Evolutionary conservation across 2,113 vertebrate genomes (phyloP).

Genomic region (Megalops atlanticus): DNA sequence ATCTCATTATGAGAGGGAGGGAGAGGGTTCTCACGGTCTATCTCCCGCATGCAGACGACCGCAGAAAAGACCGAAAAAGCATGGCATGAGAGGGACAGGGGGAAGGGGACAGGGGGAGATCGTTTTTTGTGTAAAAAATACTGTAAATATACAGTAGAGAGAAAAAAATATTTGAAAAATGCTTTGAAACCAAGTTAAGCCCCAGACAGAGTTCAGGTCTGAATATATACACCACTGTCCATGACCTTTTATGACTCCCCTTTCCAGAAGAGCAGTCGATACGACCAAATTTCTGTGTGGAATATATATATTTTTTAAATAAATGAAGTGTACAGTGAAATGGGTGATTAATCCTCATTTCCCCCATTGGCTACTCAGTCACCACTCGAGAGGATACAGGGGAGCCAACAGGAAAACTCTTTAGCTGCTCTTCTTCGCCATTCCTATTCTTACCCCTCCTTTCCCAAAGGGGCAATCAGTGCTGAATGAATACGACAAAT

Average conservation of each 20-base stretch:
- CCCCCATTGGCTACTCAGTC: background rate
- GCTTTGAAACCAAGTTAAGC: background rate
- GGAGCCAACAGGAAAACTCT: slow-evolving; percentile 20
- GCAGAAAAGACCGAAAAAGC: slow-evolving; percentile 11
- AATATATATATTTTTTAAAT: background rate
- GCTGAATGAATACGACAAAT: slow-evolving; percentile 59
- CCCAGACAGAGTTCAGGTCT: background rate
- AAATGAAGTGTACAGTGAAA: slow-evolving; percentile 18
- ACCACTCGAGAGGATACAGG: background rate
- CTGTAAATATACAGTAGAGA: background rate
- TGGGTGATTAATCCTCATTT: slow-evolving; percentile 56
- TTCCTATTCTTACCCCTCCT: slow-evolving; percentile 50
- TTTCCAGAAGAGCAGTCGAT: slow-evolving; percentile 2
- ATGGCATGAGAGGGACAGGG: no score
- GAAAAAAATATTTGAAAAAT: background rate
- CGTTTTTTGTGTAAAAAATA: background rate
- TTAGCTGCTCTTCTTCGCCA: slow-evolving; percentile 56
- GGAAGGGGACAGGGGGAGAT: background rate
- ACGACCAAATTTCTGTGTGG: background rate
- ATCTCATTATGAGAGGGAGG: slow-evolving; percentile 32
- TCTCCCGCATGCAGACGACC: slow-evolving; percentile 19
- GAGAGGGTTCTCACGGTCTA: slow-evolving; percentile 37
- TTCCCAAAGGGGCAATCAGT: slow-evolving; percentile 48
- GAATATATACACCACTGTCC: background rate
- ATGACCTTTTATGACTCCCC: background rate